Evolutionary conservation across 1,140 invertebrate genomes (phyloP).

Genomic region (Drosophila ambigua): DNA sequence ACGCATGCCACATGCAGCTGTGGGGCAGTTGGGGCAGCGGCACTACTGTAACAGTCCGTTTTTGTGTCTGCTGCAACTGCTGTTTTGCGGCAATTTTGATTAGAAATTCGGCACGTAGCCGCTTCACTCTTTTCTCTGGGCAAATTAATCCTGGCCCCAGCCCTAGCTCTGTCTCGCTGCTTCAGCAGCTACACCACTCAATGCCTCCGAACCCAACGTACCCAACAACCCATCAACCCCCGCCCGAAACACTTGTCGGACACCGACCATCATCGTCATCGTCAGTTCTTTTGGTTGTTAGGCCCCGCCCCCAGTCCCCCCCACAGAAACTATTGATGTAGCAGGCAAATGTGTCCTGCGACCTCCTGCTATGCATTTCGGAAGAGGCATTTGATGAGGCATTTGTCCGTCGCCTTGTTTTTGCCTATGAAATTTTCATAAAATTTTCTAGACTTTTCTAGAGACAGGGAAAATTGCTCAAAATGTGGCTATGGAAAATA

Average conservation of each 20-base stretch:
- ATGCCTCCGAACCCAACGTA: background rate
- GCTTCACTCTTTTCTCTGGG: constrained; percentile 18
- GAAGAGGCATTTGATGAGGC: constrained; percentile 13
- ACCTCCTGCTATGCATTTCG: constrained; percentile 18
- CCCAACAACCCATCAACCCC: background rate
- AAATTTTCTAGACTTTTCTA: background rate
- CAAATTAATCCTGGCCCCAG: constrained; percentile 42
- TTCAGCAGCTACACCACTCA: constrained; percentile 23
- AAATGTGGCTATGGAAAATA: background rate
- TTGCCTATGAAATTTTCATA: constrained; percentile 37
- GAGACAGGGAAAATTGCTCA: background rate
- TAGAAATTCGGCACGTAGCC: constrained; percentile 69
- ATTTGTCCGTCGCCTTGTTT: constrained; percentile 11
- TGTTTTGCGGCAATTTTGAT: constrained; percentile 74
- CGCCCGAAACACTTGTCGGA: constrained; percentile 9
- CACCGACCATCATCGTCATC: constrained; percentile 24
- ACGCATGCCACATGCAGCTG: constrained; percentile 14
- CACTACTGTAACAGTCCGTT: constrained; percentile 62
- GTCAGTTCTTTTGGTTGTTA: constrained; percentile 18
- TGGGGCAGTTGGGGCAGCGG: background rate
- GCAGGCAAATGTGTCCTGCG: constrained; percentile 5
- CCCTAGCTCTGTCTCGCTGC: background rate
- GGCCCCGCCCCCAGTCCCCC: background rate
- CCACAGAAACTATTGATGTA: constrained; percentile 5
- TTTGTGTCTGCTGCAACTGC: constrained; percentile 65